Conservation (phyloP, 2,888 invertebrate species). For the Morpho deidamia region DNA sequence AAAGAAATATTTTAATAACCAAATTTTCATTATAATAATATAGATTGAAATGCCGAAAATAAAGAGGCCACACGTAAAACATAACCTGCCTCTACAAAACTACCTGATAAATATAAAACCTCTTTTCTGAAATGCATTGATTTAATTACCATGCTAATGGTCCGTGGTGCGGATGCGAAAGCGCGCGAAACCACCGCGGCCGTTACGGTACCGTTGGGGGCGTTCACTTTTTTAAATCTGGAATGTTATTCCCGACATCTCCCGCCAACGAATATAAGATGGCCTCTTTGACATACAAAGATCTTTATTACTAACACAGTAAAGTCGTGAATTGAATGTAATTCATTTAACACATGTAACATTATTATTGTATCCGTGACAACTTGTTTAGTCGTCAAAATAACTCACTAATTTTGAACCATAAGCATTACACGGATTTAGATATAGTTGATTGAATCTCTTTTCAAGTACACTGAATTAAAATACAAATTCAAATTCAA, state of each 20-base stretch:
- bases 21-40: too few relatives aligned
- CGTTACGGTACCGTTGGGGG: constrained; percentile 55
- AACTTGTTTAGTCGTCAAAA: constrained; percentile 11
- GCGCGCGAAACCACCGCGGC: constrained; percentile 46
- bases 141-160: neutral
- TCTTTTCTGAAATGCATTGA: neutral
- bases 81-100: too few relatives aligned
- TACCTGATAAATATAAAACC: neutral
- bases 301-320: neutral
- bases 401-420: neutral
- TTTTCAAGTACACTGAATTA: too few relatives aligned
- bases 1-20: too few relatives aligned
- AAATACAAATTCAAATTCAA: too few relatives aligned
- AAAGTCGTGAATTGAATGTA: neutral
- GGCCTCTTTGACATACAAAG: too few relatives aligned
- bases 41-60: too few relatives aligned
- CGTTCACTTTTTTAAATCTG: constrained; percentile 54
- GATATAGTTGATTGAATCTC: too few relatives aligned
- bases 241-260: constrained; percentile 40
- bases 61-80: too few relatives aligned
- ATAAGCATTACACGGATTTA: neutral
- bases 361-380: neutral
- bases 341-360: neutral
- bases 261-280: constrained; percentile 27
- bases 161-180: constrained; percentile 31